Evolutionary conservation across 2,797 vertebrate genomes (phyloP).

Genomic region (Melopsittacus undulatus): DNA sequence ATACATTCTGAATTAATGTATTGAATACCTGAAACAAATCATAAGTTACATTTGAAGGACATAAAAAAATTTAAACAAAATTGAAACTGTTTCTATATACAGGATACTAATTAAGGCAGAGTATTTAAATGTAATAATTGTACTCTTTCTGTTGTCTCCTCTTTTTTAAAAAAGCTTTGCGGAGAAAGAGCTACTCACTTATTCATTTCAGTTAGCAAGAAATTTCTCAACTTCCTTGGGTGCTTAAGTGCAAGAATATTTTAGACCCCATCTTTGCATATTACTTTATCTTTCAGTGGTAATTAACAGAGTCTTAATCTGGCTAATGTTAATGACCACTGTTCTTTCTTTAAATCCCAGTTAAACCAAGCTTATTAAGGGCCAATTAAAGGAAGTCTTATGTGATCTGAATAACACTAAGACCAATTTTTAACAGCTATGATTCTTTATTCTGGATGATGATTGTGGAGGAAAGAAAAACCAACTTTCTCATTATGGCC

Average conservation of each 20-base stretch:
- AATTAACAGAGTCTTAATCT: conserved; percentile 86
- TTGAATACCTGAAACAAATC: neutral
- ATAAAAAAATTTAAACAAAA: neutral
- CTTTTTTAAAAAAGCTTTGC: neutral
- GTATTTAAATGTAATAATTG: neutral
- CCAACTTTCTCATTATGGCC: neutral
- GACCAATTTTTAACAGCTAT: conserved; percentile 41
- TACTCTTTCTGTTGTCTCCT: neutral
- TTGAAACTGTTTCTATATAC: neutral
- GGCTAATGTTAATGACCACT: conserved; percentile 84
- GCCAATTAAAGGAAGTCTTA: conserved; percentile 82
- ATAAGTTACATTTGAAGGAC: neutral
- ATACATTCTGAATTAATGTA: neutral
- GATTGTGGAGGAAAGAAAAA: neutral
- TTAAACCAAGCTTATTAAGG: conserved; percentile 86
- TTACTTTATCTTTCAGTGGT: conserved; percentile 85
- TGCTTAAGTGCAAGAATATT: conserved; percentile 63
- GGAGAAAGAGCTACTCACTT: conserved; percentile 28
- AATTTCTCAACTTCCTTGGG: conserved; percentile 54
- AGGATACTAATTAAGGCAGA: neutral
- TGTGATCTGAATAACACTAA: conserved; percentile 80
- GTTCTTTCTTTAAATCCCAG: conserved; percentile 83
- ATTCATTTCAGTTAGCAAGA: conserved; percentile 52
- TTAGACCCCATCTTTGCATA: conserved; percentile 73
- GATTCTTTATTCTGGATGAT: conserved; percentile 44